A percentile compares a stretch with the other conserved stretches of the same genome.
phyloP scores from a whole-genome alignment of 2,797 vertebrate species.

The Ctenosaura bakeri region DNA sequence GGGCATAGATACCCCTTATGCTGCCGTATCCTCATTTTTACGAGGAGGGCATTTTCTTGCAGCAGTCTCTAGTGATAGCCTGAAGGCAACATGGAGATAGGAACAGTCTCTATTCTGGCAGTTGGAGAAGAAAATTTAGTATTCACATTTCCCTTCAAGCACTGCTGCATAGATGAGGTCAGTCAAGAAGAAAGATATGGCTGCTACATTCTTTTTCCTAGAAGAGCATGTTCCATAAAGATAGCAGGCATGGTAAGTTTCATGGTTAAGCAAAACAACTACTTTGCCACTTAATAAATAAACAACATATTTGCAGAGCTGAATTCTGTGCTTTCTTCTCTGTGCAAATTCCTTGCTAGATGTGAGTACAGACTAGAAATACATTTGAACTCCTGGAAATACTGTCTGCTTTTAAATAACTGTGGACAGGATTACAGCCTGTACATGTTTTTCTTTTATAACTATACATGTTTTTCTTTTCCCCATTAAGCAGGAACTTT shows the following conservation, averaged over 20 bases:
- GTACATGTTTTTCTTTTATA: no score
- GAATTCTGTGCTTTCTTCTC: background rate
- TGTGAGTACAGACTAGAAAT: no score
- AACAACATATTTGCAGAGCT: background rate
- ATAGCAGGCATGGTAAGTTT: background rate
- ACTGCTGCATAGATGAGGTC: background rate
- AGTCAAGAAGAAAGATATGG: constrained; percentile 1
- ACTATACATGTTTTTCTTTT: no score
- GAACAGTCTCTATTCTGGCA: background rate
- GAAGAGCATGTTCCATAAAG: background rate
- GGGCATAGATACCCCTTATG: background rate
- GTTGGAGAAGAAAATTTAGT: background rate
- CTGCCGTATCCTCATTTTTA: background rate
- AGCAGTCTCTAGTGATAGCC: constrained; percentile 8
- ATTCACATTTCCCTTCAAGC: constrained; percentile 21
- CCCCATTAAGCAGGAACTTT: background rate
- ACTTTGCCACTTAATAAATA: background rate
- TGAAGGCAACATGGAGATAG: background rate
- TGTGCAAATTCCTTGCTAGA: background rate
- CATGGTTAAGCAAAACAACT: background rate
- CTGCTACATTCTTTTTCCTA: background rate
- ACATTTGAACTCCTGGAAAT: background rate
- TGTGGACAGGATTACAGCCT: background rate
- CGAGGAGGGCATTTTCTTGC: background rate
- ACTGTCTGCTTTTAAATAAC: background rate